A percentile compares a stretch with the other conserved stretches of the same genome.
phyloP scores from a whole-genome alignment of 2,797 vertebrate species.

The Pogoniulus pusillus region DNA sequence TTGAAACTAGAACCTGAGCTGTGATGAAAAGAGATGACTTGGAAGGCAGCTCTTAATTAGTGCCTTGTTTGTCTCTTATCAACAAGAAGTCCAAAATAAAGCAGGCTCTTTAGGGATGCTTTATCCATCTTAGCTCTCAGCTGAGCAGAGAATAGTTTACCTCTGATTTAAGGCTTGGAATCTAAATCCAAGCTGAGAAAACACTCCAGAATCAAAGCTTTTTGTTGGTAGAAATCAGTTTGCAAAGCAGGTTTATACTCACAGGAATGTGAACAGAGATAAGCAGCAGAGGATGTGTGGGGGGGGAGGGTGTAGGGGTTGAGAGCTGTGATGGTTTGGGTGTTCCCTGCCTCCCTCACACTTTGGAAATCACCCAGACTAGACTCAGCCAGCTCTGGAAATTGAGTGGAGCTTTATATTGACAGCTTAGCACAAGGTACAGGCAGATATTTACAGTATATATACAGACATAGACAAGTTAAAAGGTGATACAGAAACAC shows the following conservation, averaged over 20 bases:
- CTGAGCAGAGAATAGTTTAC: background rate
- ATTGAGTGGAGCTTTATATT: too few relatives aligned
- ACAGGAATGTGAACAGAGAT: background rate
- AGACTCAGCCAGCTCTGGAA: too few relatives aligned
- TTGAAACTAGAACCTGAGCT: background rate
- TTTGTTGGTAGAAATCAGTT: background rate
- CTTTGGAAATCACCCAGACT: too few relatives aligned
- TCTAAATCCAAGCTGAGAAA: background rate
- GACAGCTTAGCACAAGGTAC: too few relatives aligned
- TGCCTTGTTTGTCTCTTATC: background rate
- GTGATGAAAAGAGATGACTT: conserved; percentile 40
- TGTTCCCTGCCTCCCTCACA: too few relatives aligned
- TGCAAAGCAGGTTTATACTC: background rate
- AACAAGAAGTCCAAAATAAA: conserved; percentile 55
- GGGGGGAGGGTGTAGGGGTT: too few relatives aligned
- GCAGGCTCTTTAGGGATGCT: background rate
- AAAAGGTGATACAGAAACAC: too few relatives aligned
- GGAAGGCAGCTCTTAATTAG: background rate
- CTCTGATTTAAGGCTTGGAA: background rate
- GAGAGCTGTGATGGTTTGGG: too few relatives aligned
- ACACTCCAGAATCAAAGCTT: background rate
- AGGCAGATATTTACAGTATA: too few relatives aligned
- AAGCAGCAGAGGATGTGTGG: background rate
- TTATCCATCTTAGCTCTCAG: background rate
- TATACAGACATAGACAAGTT: too few relatives aligned